Conservation (phyloP, 2,113 vertebrate species). For the Daubentonia madagascariensis region DNA sequence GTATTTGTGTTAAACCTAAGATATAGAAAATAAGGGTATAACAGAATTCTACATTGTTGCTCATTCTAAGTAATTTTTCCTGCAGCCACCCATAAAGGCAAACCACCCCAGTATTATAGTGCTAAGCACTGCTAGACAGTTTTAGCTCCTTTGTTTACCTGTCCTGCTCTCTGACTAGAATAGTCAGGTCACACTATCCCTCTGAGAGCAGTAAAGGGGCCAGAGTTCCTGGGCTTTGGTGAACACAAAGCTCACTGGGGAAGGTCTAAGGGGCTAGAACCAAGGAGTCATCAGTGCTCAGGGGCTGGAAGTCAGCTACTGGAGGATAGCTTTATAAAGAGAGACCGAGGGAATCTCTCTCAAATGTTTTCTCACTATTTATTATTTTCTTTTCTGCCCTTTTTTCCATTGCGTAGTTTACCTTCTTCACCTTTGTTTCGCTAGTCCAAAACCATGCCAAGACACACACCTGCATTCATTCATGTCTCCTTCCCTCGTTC, state of each 20-base stretch:
- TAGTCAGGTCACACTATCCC: neutral
- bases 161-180: neutral
- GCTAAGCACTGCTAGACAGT: neutral
- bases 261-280: neutral
- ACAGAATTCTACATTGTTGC: neutral
- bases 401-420: neutral
- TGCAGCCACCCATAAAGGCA: neutral
- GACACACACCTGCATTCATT: neutral
- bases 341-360: neutral
- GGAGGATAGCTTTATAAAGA: neutral
- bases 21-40: neutral
- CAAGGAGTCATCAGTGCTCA: neutral
- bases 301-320: neutral
- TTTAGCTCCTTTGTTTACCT: neutral
- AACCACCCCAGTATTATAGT: neutral
- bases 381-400: neutral
- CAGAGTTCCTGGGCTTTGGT: neutral
- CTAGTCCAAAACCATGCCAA: neutral
- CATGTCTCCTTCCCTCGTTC: neutral
- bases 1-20: neutral
- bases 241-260: neutral
- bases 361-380: neutral
- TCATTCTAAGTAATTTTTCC: neutral
- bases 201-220: neutral
- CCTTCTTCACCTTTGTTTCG: neutral